Evolutionary conservation across 2,888 invertebrate species (phyloP), one percentile per base, ranked within the genome.

Genomic region (Heliconius hortense): DNA sequence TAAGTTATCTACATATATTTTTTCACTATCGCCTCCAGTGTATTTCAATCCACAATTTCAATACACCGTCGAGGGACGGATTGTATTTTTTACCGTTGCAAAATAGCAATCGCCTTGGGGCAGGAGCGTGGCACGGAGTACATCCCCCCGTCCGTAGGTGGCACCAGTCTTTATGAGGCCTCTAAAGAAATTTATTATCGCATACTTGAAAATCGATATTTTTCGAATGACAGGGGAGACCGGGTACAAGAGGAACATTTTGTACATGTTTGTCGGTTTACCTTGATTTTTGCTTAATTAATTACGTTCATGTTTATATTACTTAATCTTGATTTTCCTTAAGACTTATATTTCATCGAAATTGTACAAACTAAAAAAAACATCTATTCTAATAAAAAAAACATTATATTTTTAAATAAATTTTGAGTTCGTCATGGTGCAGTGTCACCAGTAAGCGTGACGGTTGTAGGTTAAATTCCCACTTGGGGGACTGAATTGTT

Each of bases 71-170:
- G 77, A 80, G 83, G 85, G 82, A 82, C 74, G 82, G 80, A 84
- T 84, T 87, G 86, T 86, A 87, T 89, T 89, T 90, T 90, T 90
- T 88, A 15, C 85, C 85, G 84, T 91, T 91, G 92, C 91, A 91
- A 91, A 91, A 85, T 86, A 88, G 86, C 88, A 86, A 87, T 88
- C 85, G 86, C 84, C 84, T 81, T 43, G 72, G 76, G 59, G 63
- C 66, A 66, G 78, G 75, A 78, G 80, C 81, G 80, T 79, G 81
- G 77, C 83, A 83, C 83, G 78, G 76, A 82, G 83, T 84, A 79
- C 76, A 78, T 79, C 77, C 80, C 76, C 76, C 72, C 75, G 75
- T 70, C 78, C 74, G 78, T 76, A 77, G 78, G 77, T 72, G 85
- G 82, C 53, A 59, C 73, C 60, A 72, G 84, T 86, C 82, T 89